A percentile compares a stretch with the other conserved stretches of the same genome.
These are phyloP conservation scores for Ochropacha duplaris DNA, from an alignment of 2,888 invertebrate genomes.

Conservation along the genomic window DNA sequence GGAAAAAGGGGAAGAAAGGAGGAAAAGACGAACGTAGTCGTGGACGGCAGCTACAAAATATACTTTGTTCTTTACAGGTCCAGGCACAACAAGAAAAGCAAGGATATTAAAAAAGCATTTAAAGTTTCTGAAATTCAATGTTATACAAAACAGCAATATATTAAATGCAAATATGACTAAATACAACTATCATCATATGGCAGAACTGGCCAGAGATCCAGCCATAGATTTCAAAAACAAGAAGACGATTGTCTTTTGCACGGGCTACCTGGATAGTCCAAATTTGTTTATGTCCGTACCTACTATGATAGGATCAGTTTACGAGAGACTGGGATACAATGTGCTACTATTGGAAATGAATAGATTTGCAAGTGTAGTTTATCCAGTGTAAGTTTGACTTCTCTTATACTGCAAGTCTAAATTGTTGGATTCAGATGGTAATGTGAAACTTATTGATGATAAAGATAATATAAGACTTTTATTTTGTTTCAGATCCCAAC, in stretches of 20 bases:
- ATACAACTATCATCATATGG: constrained; percentile 13
- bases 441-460: no score
- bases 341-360: constrained; percentile 14
- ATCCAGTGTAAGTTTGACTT: constrained; percentile 8
- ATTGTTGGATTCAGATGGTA: no score
- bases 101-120: constrained; percentile 3
- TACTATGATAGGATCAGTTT: constrained; percentile 4
- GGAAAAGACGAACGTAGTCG: no score
- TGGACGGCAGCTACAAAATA: no score
- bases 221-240: constrained; percentile 13
- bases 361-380: constrained; percentile 5
- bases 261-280: constrained; percentile 10
- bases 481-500: constrained; percentile 18
- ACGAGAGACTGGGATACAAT: constrained; percentile 15
- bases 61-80: background rate
- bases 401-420: no score
- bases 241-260: constrained; percentile 12
- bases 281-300: background rate
- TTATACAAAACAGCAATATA: background rate
- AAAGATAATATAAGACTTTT: no score
- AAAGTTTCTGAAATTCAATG: constrained; percentile 5
- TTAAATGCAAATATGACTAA: background rate
- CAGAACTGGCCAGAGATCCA: constrained; percentile 10
- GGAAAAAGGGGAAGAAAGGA: no score
- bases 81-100: constrained; percentile 2